Evolutionary conservation across 2,797 vertebrate species (phyloP).

Genomic region (Meriones psammophilus): DNA sequence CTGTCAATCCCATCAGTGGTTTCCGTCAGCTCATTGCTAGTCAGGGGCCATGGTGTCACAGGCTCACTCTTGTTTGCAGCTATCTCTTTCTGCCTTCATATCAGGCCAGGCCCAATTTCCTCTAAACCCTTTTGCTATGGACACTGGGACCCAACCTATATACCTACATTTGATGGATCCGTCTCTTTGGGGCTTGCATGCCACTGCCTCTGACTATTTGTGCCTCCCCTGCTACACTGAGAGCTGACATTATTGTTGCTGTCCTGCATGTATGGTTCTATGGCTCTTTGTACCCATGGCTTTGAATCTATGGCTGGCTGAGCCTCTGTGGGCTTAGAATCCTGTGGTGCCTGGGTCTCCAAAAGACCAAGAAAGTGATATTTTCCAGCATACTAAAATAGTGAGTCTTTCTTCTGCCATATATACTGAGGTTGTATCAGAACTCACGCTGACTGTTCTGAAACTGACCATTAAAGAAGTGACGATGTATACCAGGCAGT

Average conservation of each 20-base stretch:
- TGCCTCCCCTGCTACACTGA: not conserved
- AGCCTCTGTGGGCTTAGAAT: not conserved
- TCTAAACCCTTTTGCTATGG: not conserved
- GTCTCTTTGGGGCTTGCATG: conserved; percentile 73
- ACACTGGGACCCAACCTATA: conserved; percentile 7
- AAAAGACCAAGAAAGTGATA: not conserved
- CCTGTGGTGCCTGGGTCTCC: not conserved
- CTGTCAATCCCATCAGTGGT: conserved; percentile 52
- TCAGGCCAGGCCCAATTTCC: not conserved
- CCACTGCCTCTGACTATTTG: conserved; percentile 56
- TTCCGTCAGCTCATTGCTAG: conserved; percentile 69
- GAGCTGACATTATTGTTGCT: not conserved
- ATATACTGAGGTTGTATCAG: not conserved
- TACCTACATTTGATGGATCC: conserved; percentile 71
- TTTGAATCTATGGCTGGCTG: not conserved
- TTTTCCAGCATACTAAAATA: not conserved
- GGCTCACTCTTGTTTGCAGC: conserved; percentile 27
- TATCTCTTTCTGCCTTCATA: conserved; percentile 50
- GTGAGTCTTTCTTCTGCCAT: not conserved
- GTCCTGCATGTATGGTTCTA: fast-evolving
- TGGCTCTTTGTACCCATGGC: not conserved
- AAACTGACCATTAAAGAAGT: not conserved
- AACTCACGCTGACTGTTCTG: not conserved
- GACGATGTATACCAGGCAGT: not conserved
- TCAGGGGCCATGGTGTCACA: conserved; percentile 55